phyloP scores from a whole-genome alignment of 2,797 vertebrate genomes.

The Iguana delicatissima region DNA sequence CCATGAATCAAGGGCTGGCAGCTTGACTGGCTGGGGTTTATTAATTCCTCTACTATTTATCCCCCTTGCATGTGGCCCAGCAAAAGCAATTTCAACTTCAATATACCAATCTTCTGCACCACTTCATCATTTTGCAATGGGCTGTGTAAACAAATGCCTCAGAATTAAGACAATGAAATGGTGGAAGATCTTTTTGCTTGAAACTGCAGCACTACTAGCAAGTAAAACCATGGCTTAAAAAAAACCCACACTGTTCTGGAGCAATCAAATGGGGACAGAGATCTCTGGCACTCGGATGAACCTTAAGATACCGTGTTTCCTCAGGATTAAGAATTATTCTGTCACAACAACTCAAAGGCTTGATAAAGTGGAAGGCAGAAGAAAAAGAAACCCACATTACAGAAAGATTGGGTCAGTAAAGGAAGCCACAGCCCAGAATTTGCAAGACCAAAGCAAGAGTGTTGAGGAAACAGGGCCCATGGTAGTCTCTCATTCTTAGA shows the following conservation, averaged over 20 bases:
- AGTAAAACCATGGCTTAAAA: neutral
- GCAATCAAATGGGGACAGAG: neutral
- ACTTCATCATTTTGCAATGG: conserved; percentile 34
- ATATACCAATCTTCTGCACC: neutral
- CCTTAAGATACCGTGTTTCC: conserved; percentile 4
- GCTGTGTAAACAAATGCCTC: conserved; percentile 16
- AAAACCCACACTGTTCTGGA: neutral
- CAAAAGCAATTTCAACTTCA: conserved; percentile 44
- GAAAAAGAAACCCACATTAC: no score
- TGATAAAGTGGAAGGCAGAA: neutral
- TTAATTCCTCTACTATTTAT: conserved; percentile 35
- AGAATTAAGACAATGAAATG: conserved; percentile 9
- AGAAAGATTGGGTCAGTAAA: no score
- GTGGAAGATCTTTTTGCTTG: conserved; percentile 23
- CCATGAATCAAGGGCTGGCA: conserved; percentile 48
- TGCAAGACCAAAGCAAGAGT: no score
- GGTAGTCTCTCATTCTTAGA: no score
- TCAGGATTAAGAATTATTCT: neutral
- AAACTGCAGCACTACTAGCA: conserved; percentile 3
- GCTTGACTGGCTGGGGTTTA: conserved; percentile 28
- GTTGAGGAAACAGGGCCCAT: no score
- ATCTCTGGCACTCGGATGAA: neutral
- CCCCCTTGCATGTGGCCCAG: neutral
- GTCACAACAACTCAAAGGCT: neutral
- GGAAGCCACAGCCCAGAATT: no score